phyloP scores from a whole-genome alignment of 2,888 invertebrate species.

The Apodemia duryi region DNA sequence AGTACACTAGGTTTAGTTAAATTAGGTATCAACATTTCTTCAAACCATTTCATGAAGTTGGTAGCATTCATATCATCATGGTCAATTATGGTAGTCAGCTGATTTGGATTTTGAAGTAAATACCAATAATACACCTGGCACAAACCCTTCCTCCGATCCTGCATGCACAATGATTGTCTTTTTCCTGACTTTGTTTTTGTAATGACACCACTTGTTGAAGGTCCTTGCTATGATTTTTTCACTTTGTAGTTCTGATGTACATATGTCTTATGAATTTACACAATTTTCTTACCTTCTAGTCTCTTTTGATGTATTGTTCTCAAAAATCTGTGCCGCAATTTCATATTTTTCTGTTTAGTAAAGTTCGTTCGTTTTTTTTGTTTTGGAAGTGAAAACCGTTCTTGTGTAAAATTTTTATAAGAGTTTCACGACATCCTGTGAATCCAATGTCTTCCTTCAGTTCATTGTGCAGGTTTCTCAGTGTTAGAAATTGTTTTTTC shows the following conservation, averaged over 20 bases:
- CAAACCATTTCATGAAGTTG: conserved; percentile 28
- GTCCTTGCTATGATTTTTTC: not conserved
- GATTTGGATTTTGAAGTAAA: conserved; percentile 24
- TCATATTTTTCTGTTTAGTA: too few species aligned
- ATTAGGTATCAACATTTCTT: conserved; percentile 28
- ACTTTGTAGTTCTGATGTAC: not conserved
- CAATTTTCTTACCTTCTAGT: not conserved
- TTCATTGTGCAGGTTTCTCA: not conserved
- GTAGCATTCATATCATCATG: conserved; percentile 23
- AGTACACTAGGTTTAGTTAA: conserved; percentile 24
- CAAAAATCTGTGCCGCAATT: not conserved
- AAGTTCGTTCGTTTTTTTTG: too few species aligned
- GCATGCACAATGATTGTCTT: conserved; percentile 11
- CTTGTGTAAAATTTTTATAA: too few species aligned
- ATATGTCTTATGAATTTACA: not conserved
- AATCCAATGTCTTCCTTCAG: too few species aligned
- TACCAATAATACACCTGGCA: conserved; percentile 23
- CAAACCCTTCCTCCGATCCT: conserved; percentile 17
- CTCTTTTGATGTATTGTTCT: not conserved
- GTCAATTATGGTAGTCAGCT: conserved; percentile 14
- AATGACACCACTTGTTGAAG: not conserved
- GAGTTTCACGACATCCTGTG: too few species aligned
- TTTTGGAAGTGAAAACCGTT: too few species aligned
- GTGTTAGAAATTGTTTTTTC: not conserved
- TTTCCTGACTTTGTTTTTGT: conserved; percentile 4